Evolutionary conservation across 2,797 vertebrate genomes (phyloP), one percentile per base, ranked within the genome.

Genomic region (Amblyraja radiata): DNA sequence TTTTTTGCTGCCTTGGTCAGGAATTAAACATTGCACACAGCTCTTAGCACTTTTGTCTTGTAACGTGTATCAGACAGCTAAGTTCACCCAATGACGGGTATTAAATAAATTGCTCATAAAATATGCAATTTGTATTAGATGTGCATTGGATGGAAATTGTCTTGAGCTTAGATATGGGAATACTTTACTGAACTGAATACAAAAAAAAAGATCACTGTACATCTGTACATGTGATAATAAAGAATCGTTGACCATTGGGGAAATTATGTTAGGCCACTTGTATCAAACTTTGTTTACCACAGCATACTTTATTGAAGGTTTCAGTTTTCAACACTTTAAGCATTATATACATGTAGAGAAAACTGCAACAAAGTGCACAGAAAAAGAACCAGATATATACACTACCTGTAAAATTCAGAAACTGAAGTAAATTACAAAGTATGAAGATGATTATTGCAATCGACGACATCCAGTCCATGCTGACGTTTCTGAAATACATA

Each of bases 401-500:
- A 28, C 5, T 46, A 91, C 90, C 68, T 74, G 39, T n/a, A 25
- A 1, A 0, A 91, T 74, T 74, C 9, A 16, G 6, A 11, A 7
- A 6, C 3, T 74, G 11, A 14, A 23, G 6, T 74, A 39, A 73
- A 25, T 39, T 91, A 46, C 21, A 25, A 54, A 91, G 25, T 36
- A 46, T 10, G 18, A 46, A 25, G 90, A 74, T 16, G 21, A 74
- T 91, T 54, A 46, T 10, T 13, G 54, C 11, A 73, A 46, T 18
- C 21, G 7, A 21, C 16, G 13, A 16, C 2, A 74, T 74, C 90
- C 90, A 91, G 28, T 91, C 36, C 90, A 91, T 74, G 21, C 90
- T 91, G 90, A 68, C 11, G 23, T 74, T 73, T 46, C 71, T 91
- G 90, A 54, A 91, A 74, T 91, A 46, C 46, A 91, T 23, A 91